Evolutionary conservation across 92 coral and sea anemone genomes (phyloP).

Genomic region (Bergia puertoricense): DNA sequence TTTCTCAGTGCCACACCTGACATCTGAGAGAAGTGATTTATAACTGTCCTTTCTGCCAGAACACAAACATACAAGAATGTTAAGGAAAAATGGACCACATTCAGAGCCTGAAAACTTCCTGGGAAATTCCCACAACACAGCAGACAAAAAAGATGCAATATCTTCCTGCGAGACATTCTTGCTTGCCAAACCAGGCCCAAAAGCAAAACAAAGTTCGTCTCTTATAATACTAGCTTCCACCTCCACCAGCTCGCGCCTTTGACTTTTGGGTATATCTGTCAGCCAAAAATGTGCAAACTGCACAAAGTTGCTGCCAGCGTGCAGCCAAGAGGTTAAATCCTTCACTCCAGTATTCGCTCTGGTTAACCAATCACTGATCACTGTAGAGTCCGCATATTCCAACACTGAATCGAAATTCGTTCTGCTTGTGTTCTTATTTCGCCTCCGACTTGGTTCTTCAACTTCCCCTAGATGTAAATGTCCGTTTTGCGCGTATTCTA

Average conservation of each 20-base stretch:
- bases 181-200: constrained; percentile 73
- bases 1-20: constrained; percentile 75
- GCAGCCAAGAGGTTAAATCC: constrained; percentile 76
- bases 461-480: background rate
- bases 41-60: constrained; percentile 81
- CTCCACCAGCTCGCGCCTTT: constrained; percentile 69
- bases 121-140: constrained; percentile 90
- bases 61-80: constrained; percentile 70
- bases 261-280: constrained; percentile 69
- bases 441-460: constrained; percentile 41
- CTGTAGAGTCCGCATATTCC: constrained; percentile 73
- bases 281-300: constrained; percentile 91
- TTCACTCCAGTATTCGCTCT: constrained; percentile 69
- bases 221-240: constrained; percentile 75
- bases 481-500: background rate
- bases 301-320: constrained; percentile 62
- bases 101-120: constrained; percentile 68
- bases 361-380: constrained; percentile 76
- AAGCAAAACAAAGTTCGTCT: constrained; percentile 84
- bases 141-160: constrained; percentile 55
- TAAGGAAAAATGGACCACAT: constrained; percentile 61
- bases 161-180: constrained; percentile 58
- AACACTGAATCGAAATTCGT: constrained; percentile 69
- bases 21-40: constrained; percentile 77
- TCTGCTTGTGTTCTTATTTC: constrained; percentile 43